Base-by-base conservation (phyloP, 1,140 invertebrate genomes). In the Ceratina japonica region DNA sequence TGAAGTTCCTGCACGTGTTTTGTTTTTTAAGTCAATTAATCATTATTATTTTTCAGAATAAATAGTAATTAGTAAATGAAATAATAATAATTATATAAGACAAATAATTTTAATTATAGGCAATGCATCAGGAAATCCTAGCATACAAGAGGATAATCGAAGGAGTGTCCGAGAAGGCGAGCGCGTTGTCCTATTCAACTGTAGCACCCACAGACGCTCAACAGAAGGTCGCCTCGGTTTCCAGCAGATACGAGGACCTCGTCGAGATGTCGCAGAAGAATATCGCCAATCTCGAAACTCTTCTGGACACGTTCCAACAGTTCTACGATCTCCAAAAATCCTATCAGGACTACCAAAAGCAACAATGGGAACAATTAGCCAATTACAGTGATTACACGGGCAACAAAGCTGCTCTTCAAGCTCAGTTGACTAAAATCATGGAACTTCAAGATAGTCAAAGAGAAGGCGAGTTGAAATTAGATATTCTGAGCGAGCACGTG, bases 111-210 rank as follows among this genome's bases (percentile, higher is more conserved):
- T 74, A 81, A 44, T 84, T 86, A 56, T 83, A 95, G 94, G 95
- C 96, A 1, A 93, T 95, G 58, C 94, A 97, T 37, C 97, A 98
- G 93, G 98, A 99, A 92, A 97, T 98, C 18, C 92, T 95, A 24
- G 96, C 97, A 0, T 97, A 99, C 87, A 98, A 98, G 90, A 93
- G 97, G 77, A 95, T 98, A 31, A 95, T 99, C 63, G 98, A 98
- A 92, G 95, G 95, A 1, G 94, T 98, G 1, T 96, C 96, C 8
- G 97, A 98, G 89, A 98, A 98, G 92, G 97, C 97, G 0, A 95
- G 96, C 85, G 94, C 93, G 64, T 88, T 97, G 75, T 93, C 52
- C 0, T 59, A 59, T 7, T n/a, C 70, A 0, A 59, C 90, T 85
- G 94, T 93, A 91, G 92, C 93, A n/a, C 93, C 95, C 69, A 93